Evolutionary conservation across 2,888 invertebrate species (phyloP), one percentile per base, ranked within the genome.

Genomic region (Platycnemis pennipes): DNA sequence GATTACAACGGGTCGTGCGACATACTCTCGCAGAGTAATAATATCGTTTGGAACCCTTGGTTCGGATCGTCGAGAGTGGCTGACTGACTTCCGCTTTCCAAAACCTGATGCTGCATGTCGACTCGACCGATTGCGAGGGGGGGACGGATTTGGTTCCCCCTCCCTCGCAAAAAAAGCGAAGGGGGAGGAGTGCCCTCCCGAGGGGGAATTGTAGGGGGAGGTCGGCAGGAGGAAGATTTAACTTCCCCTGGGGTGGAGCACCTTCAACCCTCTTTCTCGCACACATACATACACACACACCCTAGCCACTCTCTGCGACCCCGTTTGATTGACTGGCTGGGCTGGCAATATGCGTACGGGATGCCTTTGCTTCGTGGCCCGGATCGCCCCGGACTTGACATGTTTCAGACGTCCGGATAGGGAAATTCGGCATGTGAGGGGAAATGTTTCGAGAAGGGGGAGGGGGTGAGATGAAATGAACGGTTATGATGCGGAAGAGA

Each of bases 311-410:
- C 88, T 56, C 89, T 42, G 22, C 88, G 22, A 88, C 22, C 42
- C 91, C 26, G 8, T 63, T 91, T 91, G 91, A 91, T 69, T 91
- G 91, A 91, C 91, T 91, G 91, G 77, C 37, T n/a, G 8, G 22
- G 63, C 5, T 26, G 63, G 77, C 77, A 77, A 37, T 77, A 69
- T 44, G 91, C 56, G n/a, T n/a, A 44, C 26, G 63, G 16, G 63
- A 91, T 91, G 42, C 63, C 63, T 56, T 56, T 42, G 91, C 56
- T 69, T 63, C 91, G 37, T 91, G 63, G 91, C 11, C 56, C 26
- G 91, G 44, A 42, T 91, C 63, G 42, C 44, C 42, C 63, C 44
- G 37, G 44, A 77, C 44, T 86, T 89, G 89, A 89, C 89, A 22
- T 89, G 42, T 91, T 45, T 69, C 63, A 45, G 91, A 91, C 91